Evolutionary conservation across 1,140 invertebrate genomes (phyloP).

Genomic region (Xylocopa sonorina): DNA sequence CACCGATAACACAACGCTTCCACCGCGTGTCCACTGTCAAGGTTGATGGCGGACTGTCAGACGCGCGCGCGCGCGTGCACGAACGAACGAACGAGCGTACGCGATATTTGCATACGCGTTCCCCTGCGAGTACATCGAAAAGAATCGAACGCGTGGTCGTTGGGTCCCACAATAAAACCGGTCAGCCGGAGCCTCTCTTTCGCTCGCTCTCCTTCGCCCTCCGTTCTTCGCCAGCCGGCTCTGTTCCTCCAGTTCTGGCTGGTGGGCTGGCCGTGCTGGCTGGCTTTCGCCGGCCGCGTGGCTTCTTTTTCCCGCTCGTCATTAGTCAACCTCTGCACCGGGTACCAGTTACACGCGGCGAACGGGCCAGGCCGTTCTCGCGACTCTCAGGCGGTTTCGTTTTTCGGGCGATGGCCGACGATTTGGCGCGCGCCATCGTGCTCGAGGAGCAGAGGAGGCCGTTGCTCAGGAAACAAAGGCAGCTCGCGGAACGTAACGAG

Average conservation of each 20-base stretch:
- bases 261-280: constrained; percentile 15
- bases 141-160: constrained; percentile 40
- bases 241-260: neutral
- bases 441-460: constrained; percentile 39
- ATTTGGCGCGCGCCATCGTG: neutral
- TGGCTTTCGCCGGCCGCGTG: constrained; percentile 43
- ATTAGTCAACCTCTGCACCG: constrained; percentile 46
- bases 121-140: neutral
- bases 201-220: neutral
- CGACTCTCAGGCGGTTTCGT: neutral
- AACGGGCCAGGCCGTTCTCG: constrained; percentile 24
- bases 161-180: constrained; percentile 56
- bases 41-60: constrained; percentile 34
- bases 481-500: neutral
- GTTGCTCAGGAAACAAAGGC: constrained; percentile 28
- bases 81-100: no score
- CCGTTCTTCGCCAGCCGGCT: neutral
- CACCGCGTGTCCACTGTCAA: constrained; percentile 10
- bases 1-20: no score
- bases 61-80: no score
- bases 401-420: constrained; percentile 37
- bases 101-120: constrained; percentile 31
- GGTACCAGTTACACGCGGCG: constrained; percentile 24
- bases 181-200: constrained; percentile 35
- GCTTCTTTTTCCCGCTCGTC: constrained; percentile 42